Base-by-base conservation (phyloP, 2,888 invertebrate genomes). In the Ernsta delagoae region DNA sequence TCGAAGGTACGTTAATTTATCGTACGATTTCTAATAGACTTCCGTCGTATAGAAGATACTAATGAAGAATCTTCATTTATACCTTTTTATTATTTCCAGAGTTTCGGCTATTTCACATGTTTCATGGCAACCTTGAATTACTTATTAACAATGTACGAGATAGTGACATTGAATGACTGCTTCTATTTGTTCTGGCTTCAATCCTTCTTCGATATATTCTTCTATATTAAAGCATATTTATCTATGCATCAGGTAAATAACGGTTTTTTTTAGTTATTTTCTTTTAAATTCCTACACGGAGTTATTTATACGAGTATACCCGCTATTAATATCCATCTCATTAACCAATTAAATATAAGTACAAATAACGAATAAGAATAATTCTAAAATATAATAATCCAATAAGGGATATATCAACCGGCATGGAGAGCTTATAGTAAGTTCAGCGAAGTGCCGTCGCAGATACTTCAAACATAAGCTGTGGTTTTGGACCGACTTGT, bases 161-260 rank as follows among this genome's bases (percentile, higher is more conserved):
- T 92, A 9, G 81, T 86, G 0, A 92, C 92, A 0, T 72, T 91
- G 5, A 92, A 92, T 71, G 82, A 90, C 70, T 92, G 92, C 70
- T 72, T 54, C 50, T 1, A 79, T 0, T 72, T 91, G 57, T 86
- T 83, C 68, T 93, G 92, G 92, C n/a, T 88, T 8, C 81, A 89
- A 57, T 74, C 85, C 0, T 3, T 84, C 0, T 82, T 86, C 36
- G 92, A 93, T 67, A 78, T 89, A n/a, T 90, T 77, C 74, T 92
- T 91, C 73, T 90, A 88, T 48, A 3, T 79, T 3, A 87, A 86
- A 73, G 76, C 83, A 7, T 89, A 83, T 70, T 71, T 89, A 3
- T 78, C 77, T 41, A 84, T 92, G 77, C 91, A 92, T 78, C 84
- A 90, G 87, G 92, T 92, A 43, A 59, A 62, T 9, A 43, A 43